A percentile compares a stretch with the other conserved stretches of the same genome.
phyloP scores from a whole-genome alignment of 2,797 vertebrate species.

The Botia kubotai region DNA sequence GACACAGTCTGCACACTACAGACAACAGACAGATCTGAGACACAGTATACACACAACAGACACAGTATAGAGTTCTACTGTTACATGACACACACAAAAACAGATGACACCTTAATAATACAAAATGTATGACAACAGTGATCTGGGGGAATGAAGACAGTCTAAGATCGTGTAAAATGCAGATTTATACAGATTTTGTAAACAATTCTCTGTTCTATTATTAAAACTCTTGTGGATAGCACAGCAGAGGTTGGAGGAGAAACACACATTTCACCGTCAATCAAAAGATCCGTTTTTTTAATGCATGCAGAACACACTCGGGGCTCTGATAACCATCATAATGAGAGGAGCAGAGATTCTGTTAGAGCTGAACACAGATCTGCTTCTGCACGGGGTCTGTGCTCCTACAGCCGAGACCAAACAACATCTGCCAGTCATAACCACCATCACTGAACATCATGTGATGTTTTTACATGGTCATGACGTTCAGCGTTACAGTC shows the following conservation, averaged over 20 bases:
- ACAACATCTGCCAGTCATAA: conserved; percentile 29
- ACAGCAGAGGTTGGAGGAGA: conserved; percentile 17
- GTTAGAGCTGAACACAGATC: neutral
- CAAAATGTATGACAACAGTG: too few species aligned
- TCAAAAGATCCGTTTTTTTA: conserved; percentile 52
- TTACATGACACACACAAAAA: too few species aligned
- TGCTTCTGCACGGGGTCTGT: conserved; percentile 35
- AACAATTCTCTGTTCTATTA: neutral
- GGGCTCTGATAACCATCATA: conserved; percentile 53
- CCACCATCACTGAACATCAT: conserved; percentile 1
- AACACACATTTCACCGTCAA: conserved; percentile 41
- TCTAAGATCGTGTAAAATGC: neutral
- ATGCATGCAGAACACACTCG: conserved; percentile 40
- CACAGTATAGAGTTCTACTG: too few species aligned
- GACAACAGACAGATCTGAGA: too few species aligned
- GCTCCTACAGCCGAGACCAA: conserved; percentile 13
- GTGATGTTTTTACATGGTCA: conserved; percentile 1
- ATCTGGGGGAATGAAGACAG: neutral
- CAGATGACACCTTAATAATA: too few species aligned
- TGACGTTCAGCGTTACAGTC: neutral
- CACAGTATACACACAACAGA: too few species aligned
- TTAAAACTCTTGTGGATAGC: conserved; percentile 1
- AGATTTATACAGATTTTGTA: neutral
- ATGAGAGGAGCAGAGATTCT: conserved; percentile 39
- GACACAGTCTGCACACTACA: too few species aligned